Percentiles rank a stretch among this genome's conserved stretches.
Conservation (phyloP, 2,797 vertebrate species). For the Tympanoctomys barrerae region DNA sequence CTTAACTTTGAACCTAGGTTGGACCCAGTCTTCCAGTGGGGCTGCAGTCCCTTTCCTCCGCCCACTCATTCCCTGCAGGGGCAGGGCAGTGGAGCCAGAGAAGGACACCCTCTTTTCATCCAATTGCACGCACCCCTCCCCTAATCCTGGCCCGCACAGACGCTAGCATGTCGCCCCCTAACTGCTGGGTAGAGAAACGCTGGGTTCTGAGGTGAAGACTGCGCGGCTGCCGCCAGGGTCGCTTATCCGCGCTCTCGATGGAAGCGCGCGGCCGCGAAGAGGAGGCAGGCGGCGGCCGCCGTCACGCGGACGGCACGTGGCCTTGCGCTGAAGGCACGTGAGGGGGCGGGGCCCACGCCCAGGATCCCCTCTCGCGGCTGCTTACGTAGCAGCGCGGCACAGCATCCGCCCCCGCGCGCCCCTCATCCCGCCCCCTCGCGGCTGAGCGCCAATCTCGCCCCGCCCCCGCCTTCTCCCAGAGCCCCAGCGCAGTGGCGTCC, state of each 20-base stretch:
- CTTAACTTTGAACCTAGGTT: not conserved
- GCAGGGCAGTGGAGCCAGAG: accelerated
- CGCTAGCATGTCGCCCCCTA: not conserved
- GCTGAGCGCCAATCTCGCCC: not conserved
- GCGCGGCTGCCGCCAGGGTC: not conserved
- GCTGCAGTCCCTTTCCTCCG: not conserved
- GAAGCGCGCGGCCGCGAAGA: not conserved
- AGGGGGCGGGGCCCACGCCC: constrained; percentile 80
- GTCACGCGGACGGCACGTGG: constrained; percentile 78
- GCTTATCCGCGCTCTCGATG: constrained; percentile 53
- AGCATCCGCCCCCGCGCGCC: constrained; percentile 17
- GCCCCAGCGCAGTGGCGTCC: constrained; percentile 38
- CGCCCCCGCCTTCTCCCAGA: constrained; percentile 49
- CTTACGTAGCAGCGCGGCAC: constrained; percentile 88
- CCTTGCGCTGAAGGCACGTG: constrained; percentile 75
- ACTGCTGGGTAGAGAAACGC: accelerated
- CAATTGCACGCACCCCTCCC: accelerated
- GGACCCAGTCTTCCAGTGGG: not conserved
- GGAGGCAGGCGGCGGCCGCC: not conserved
- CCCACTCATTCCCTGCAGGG: not conserved
- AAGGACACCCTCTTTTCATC: no score
- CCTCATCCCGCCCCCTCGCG: not conserved
- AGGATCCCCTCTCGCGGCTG: constrained; percentile 90
- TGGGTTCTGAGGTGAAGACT: no score
- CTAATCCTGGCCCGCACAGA: not conserved